Evolutionary conservation across 2,888 invertebrate genomes (phyloP).

Genomic region (Emesis furor): DNA sequence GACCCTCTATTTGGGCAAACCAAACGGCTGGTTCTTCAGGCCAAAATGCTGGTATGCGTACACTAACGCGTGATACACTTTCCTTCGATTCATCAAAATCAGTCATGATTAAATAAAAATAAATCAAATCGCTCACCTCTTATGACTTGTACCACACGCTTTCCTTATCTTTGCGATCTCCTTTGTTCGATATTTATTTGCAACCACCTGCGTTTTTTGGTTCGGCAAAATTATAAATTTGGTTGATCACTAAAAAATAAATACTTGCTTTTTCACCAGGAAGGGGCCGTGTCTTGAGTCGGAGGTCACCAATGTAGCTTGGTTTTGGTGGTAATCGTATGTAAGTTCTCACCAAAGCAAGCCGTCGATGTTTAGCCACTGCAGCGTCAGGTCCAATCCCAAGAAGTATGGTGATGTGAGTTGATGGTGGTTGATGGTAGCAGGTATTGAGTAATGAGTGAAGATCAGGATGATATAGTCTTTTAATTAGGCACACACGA

Average conservation of each 20-base stretch:
- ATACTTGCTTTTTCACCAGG: not conserved
- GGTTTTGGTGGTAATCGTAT: too few relatives aligned
- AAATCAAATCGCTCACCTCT: conserved; percentile 29
- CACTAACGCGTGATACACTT: not conserved
- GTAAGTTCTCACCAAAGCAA: too few relatives aligned
- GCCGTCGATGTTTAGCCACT: too few relatives aligned
- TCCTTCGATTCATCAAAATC: not conserved
- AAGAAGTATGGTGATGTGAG: too few relatives aligned
- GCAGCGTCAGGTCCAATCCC: too few relatives aligned
- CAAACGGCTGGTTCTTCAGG: conserved; percentile 63
- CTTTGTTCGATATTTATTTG: not conserved
- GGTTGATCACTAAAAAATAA: not conserved
- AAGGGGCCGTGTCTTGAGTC: conserved; percentile 3
- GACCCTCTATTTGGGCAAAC: conserved; percentile 74
- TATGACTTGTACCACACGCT: conserved; percentile 1
- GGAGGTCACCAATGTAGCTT: not conserved
- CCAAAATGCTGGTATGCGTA: not conserved
- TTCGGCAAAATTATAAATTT: not conserved
- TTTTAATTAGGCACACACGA: too few relatives aligned
- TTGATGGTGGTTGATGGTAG: too few relatives aligned
- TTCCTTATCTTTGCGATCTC: not conserved
- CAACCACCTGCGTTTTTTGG: not conserved
- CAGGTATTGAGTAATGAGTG: too few relatives aligned
- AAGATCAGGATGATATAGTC: too few relatives aligned
- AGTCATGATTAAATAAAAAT: conserved; percentile 7